These are phyloP conservation scores for Drosophila fulvimacula DNA, from an alignment of 2,888 invertebrate genomes.

Conservation along the genomic window DNA sequence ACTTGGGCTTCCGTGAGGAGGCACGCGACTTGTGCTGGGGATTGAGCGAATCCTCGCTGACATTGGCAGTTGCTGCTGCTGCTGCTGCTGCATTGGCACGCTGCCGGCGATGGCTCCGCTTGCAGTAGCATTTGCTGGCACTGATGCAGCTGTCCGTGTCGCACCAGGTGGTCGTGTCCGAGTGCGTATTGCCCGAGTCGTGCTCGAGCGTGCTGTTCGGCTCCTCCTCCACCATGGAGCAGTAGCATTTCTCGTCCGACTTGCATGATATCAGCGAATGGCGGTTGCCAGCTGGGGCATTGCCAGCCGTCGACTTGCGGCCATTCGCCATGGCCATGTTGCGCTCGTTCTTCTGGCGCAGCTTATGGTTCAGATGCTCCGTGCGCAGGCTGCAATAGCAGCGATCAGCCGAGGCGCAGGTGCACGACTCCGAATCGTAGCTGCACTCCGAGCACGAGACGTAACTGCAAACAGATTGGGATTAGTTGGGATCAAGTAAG, in stretches of 20 bases:
- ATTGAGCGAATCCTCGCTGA: constrained; percentile 72
- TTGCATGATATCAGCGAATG: constrained; percentile 85
- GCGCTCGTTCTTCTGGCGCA: constrained; percentile 77
- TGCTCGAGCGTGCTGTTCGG: constrained; percentile 80
- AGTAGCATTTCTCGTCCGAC: constrained; percentile 88
- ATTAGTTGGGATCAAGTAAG: background rate
- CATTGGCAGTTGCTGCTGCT: constrained; percentile 31
- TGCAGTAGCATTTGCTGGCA: constrained; percentile 95
- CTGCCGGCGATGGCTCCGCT: constrained; percentile 63
- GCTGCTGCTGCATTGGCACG: constrained; percentile 23
- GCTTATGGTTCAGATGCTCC: constrained; percentile 69
- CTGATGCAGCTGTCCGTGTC: constrained; percentile 94
- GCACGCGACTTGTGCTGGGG: constrained; percentile 74
- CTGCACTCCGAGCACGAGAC: constrained; percentile 95
- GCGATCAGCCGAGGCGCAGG: constrained; percentile 90
- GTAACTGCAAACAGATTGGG: constrained; percentile 85
- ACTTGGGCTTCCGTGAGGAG: constrained; percentile 79
- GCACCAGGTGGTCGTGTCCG: constrained; percentile 87
- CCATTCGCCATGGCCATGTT: constrained; percentile 58
- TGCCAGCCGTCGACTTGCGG: constrained; percentile 52
- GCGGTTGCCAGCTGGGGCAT: constrained; percentile 60
- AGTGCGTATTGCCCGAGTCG: constrained; percentile 84
- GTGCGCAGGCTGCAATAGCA: constrained; percentile 90
- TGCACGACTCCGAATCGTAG: constrained; percentile 93
- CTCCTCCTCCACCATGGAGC: constrained; percentile 86